These are phyloP conservation scores for Temnothorax curvispinosus DNA, from an alignment of 1,140 invertebrate species.

Conservation along the genomic window DNA sequence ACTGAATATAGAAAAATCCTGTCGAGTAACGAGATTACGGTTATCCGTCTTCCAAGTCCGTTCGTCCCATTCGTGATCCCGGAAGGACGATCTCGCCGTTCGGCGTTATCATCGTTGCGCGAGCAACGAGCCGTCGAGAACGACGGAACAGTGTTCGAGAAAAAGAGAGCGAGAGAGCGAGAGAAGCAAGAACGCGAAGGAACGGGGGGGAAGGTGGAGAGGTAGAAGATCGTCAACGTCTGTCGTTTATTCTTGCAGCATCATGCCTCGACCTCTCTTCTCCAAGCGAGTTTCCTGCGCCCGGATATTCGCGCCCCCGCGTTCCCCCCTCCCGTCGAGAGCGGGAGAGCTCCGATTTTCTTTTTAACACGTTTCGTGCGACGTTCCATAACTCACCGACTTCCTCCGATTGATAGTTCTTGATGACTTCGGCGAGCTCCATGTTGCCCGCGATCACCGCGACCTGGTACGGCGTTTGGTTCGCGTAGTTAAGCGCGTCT, in stretches of 20 bases:
- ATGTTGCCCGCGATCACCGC: conserved; percentile 98
- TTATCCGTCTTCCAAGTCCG: conserved; percentile 38
- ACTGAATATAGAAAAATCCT: conserved; percentile 4
- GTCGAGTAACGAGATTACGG: conserved; percentile 44
- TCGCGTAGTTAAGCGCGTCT: conserved; percentile 97
- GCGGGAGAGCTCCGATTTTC: not conserved
- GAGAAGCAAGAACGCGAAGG: conserved; percentile 11
- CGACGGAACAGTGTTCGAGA: conserved; percentile 45
- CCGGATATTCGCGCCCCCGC: conserved; percentile 33
- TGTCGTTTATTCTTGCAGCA: conserved; percentile 51
- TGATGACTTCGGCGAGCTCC: conserved; percentile 97
- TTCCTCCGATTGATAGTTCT: conserved; percentile 96
- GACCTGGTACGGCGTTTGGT: conserved; percentile 99
- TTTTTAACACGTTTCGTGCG: conserved; percentile 30
- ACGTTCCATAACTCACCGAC: conserved; percentile 92
- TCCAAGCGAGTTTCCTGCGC: conserved; percentile 24
- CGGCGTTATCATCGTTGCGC: conserved; percentile 41
- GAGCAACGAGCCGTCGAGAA: conserved; percentile 2
- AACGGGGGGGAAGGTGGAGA: not conserved
- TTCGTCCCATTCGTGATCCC: conserved; percentile 49
- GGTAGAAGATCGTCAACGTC: conserved; percentile 49
- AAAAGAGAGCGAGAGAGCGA: not conserved
- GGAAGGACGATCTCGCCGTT: conserved; percentile 8
- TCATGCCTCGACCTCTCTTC: conserved; percentile 35
- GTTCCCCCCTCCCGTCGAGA: not conserved